Evolutionary conservation across 2,113 vertebrate genomes (phyloP).

Genomic region (Spilogale gracilis): DNA sequence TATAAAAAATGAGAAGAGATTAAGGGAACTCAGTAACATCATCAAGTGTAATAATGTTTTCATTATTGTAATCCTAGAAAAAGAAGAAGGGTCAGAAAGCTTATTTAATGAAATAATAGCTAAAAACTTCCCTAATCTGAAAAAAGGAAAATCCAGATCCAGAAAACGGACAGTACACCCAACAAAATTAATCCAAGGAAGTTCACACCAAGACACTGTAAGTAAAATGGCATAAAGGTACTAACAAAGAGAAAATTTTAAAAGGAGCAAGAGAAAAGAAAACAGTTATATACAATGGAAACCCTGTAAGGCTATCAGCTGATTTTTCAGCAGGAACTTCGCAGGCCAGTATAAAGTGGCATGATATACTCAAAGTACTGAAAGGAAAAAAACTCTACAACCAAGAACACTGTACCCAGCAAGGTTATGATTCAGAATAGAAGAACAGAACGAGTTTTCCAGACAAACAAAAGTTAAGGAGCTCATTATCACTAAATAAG

Average conservation of each 20-base stretch:
- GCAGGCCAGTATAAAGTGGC: neutral
- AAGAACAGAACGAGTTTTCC: neutral
- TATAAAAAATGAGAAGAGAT: neutral
- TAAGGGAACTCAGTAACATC: neutral
- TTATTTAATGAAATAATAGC: neutral
- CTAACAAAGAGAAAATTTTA: neutral
- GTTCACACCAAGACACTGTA: neutral
- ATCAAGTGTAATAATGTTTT: neutral
- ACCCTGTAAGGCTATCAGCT: neutral
- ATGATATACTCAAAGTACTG: neutral
- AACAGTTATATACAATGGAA: neutral
- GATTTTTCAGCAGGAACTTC: neutral
- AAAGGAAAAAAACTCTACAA: neutral
- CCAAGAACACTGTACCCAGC: neutral
- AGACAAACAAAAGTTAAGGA: neutral
- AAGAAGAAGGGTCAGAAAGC: neutral
- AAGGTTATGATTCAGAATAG: neutral
- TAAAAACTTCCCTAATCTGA: neutral
- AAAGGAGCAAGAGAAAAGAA: neutral
- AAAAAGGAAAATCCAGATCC: neutral
- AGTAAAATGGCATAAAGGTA: neutral
- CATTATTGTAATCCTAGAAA: neutral
- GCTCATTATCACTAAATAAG: neutral
- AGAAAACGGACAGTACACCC: neutral
- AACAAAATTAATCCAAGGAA: neutral